phyloP scores from a whole-genome alignment of 1,140 invertebrate genomes.

The Dufourea novaeangliae region DNA sequence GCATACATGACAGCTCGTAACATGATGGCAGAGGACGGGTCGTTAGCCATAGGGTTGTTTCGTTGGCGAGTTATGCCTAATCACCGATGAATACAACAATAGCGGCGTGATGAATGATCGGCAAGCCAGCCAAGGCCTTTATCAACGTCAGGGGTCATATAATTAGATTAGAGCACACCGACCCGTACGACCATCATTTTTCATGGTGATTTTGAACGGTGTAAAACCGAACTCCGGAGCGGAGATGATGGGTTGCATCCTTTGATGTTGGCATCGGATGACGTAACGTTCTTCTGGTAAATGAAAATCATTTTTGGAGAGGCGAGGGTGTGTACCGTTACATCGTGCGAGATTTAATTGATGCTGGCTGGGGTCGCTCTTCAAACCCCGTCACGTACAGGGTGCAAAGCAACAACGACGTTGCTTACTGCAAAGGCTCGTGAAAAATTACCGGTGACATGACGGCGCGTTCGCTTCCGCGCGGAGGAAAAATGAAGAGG shows the following conservation, averaged over 20 bases:
- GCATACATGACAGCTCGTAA: slow-evolving; percentile 52
- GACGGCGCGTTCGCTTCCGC: slow-evolving; percentile 26
- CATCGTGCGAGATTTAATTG: slow-evolving; percentile 53
- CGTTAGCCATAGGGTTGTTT: slow-evolving; percentile 69
- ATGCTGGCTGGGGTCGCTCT: slow-evolving; percentile 33
- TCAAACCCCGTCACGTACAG: slow-evolving; percentile 28
- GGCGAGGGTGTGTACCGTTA: slow-evolving; percentile 2
- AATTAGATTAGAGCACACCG: slow-evolving; percentile 63
- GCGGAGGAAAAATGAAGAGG: slow-evolving; percentile 18
- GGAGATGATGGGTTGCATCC: slow-evolving; percentile 26
- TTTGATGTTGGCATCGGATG: slow-evolving; percentile 57
- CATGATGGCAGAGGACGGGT: slow-evolving; percentile 58
- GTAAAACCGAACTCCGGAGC: slow-evolving; percentile 31
- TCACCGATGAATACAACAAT: slow-evolving; percentile 72
- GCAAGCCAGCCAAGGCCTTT: slow-evolving; percentile 60
- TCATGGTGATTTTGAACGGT: slow-evolving; percentile 56
- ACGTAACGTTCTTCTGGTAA: slow-evolving; percentile 48
- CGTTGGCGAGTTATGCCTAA: slow-evolving; percentile 64
- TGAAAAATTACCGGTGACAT: slow-evolving; percentile 42
- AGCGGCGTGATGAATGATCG: slow-evolving; percentile 68
- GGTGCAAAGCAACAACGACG: slow-evolving; percentile 24
- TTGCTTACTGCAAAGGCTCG: slow-evolving; percentile 45
- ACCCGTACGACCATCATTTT: slow-evolving; percentile 61
- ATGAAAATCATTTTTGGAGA: slow-evolving; percentile 58
- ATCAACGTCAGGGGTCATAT: slow-evolving; percentile 62